Evolutionary conservation across 1,140 invertebrate species (phyloP).

Genomic region (Dendrolimus punctatus): DNA sequence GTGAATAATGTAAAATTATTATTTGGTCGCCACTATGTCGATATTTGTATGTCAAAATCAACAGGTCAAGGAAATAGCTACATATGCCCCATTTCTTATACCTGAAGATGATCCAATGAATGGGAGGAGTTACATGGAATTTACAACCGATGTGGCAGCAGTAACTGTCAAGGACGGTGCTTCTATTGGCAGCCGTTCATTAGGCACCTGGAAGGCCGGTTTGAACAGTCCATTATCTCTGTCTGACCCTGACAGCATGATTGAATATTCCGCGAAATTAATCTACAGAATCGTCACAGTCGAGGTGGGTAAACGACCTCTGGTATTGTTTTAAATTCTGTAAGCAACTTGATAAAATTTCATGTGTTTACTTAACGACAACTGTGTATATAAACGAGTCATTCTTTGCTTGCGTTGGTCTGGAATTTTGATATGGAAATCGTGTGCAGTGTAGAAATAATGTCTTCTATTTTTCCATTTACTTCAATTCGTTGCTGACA

Average conservation of each 20-base stretch:
- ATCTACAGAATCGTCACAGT: conserved; percentile 87
- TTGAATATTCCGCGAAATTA: conserved; percentile 83
- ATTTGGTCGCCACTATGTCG: too few species aligned
- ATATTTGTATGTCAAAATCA: conserved; percentile 1
- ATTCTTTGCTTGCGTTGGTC: conserved; percentile 23
- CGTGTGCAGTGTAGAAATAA: conserved; percentile 5
- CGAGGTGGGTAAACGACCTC: conserved; percentile 70
- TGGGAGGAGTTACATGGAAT: conserved; percentile 81
- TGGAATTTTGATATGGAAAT: conserved; percentile 16
- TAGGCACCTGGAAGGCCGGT: conserved; percentile 81
- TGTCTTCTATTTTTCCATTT: background rate
- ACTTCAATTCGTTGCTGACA: background rate
- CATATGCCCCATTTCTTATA: conserved; percentile 76
- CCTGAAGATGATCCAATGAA: conserved; percentile 75
- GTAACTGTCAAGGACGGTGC: conserved; percentile 77
- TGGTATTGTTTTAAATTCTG: conserved; percentile 27
- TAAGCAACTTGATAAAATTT: conserved; percentile 40
- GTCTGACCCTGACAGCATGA: conserved; percentile 76
- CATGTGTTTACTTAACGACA: conserved; percentile 34
- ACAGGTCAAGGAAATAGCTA: conserved; percentile 75
- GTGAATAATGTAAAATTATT: too few species aligned
- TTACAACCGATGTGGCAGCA: conserved; percentile 79
- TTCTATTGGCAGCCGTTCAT: conserved; percentile 74
- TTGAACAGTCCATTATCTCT: conserved; percentile 76
- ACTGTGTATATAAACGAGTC: conserved; percentile 41